Base-by-base conservation (phyloP, 2,797 vertebrate genomes). In the Loris lydekkerianus region DNA sequence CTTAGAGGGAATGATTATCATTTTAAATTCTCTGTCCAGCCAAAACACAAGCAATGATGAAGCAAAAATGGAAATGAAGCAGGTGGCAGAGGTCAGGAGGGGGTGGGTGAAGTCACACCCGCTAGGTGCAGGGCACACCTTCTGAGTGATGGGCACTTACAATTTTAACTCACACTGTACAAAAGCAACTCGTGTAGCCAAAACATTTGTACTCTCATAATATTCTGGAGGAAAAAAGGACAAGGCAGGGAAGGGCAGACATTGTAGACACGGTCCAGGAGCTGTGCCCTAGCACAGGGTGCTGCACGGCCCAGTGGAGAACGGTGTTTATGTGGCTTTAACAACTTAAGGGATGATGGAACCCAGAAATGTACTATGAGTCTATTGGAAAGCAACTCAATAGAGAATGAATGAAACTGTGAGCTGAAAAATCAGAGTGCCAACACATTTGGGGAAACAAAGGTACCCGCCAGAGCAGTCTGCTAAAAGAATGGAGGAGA, bases 351-450 rank as follows among this genome's bases (percentile, higher is more conserved):
- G 77, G 53, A 13, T 86, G 72, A 14, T 69, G 69, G 87, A 76
- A 82, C 27, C n/a, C 69, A 82, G 94, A 82, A 27, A 27, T 94
- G 27, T 93, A 58, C 60, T 25, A 46, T 60, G 21, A 18, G 18
- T 92, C 37, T 82, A 2, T 75, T 92, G 67, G 60, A 77, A 84
- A 91, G 37, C 49, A 93, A 65, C 69, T 92, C 61, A 91, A 69
- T 70, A 86, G 9, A 49, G 77, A 94, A 67, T 23, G 7, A 72
- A 61, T 61, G 58, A 53, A 94, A 56, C 34, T 56, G 23, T 77
- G 85, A n/a, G 1, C 2, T 11, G 23, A 7, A 85, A 81, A 92
- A 23, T 43, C 60, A 69, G 27, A 80, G 78, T 25, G 37, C 85
- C 53, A 83, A 29, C 49, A n/a, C 13, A 13, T 53, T 91, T n/a